phyloP scores from a whole-genome alignment of 1,140 invertebrate species.

The Pomacea maculata region DNA sequence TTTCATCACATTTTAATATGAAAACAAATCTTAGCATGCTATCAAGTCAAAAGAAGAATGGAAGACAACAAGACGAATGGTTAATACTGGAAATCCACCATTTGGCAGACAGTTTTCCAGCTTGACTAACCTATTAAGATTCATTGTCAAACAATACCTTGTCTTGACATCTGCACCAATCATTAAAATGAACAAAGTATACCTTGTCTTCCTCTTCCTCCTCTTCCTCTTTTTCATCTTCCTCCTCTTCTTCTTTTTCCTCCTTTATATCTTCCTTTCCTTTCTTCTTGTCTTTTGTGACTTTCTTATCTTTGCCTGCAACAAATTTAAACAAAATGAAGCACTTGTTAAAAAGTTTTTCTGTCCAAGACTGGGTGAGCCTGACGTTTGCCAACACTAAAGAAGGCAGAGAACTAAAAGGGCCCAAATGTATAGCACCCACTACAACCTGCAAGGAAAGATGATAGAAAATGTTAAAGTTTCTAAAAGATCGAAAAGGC shows the following conservation, averaged over 20 bases:
- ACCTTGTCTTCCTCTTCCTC: constrained; percentile 28
- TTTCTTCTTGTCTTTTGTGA: constrained; percentile 18
- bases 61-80: no score
- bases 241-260: constrained; percentile 21
- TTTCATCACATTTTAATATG: no score
- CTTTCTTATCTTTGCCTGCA: constrained; percentile 15
- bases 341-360: neutral
- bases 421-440: no score
- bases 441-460: neutral
- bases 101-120: no score
- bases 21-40: no score
- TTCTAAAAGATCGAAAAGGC: neutral
- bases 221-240: constrained; percentile 25
- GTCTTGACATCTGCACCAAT: neutral
- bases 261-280: constrained; percentile 21
- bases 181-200: no score
- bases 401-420: no score
- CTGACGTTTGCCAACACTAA: neutral
- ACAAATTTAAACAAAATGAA: neutral
- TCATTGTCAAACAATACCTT: neutral
- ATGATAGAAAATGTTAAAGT: neutral
- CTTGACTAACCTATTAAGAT: no score
- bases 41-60: no score
- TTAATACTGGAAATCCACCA: no score
- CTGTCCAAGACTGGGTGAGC: neutral